Conservation (phyloP, 2,113 vertebrate species). For the Otocyon megalotis region DNA sequence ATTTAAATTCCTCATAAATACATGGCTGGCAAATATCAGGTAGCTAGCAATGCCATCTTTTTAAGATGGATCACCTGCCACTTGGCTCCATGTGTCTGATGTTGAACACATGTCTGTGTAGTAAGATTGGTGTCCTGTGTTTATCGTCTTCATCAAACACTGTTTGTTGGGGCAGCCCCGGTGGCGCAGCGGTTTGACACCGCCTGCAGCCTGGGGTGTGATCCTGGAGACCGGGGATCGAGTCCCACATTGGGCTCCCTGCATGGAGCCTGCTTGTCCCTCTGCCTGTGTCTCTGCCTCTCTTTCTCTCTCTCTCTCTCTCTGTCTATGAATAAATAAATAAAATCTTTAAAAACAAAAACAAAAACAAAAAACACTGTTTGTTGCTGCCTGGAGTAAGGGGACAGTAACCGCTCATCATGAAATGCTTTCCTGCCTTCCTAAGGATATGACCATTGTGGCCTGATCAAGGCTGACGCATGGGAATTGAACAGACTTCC, state of each 20-base stretch:
- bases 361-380: too few relatives aligned
- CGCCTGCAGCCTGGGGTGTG: too few relatives aligned
- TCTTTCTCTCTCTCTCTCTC: too few relatives aligned
- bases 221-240: too few relatives aligned
- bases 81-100: neutral
- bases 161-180: too few relatives aligned
- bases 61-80: constrained; percentile 61
- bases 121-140: neutral
- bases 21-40: constrained; percentile 59
- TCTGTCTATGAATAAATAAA: too few relatives aligned
- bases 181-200: too few relatives aligned
- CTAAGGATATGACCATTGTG: neutral
- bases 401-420: neutral
- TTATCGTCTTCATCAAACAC: constrained; percentile 8
- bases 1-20: constrained; percentile 60
- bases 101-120: neutral
- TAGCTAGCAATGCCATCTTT: constrained; percentile 16
- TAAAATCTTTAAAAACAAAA: too few relatives aligned
- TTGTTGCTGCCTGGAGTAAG: neutral
- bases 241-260: too few relatives aligned
- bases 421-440: neutral
- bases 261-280: too few relatives aligned
- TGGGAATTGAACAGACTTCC: neutral
- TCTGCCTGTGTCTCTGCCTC: too few relatives aligned
- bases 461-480: neutral